A percentile compares a stretch with the other conserved stretches of the same genome.
These are phyloP conservation scores for Homarus gammarus DNA, from an alignment of 2,888 invertebrate species.

Conservation along the genomic window DNA sequence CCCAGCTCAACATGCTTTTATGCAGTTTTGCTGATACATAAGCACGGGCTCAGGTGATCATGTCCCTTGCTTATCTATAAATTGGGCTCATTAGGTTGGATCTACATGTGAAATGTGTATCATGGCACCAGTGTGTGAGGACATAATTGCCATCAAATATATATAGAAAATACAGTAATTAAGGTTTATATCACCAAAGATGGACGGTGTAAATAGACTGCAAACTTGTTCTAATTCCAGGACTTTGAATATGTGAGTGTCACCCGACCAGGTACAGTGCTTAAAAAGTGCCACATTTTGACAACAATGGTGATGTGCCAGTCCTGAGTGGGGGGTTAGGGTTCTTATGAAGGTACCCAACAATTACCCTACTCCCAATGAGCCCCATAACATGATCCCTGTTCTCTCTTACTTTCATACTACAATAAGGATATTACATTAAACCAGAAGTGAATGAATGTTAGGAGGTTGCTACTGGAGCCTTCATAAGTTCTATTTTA, in stretches of 20 bases:
- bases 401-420: slow-evolving; percentile 70
- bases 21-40: slow-evolving; percentile 53
- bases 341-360: slow-evolving; percentile 20
- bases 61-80: slow-evolving; percentile 64
- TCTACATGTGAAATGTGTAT: slow-evolving; percentile 39
- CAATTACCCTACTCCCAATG: slow-evolving; percentile 39
- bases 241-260: slow-evolving; percentile 44
- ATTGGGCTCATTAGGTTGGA: slow-evolving; percentile 51
- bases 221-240: slow-evolving; percentile 38
- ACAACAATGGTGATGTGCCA: slow-evolving; percentile 53
- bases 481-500: slow-evolving; percentile 13
- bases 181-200: slow-evolving; percentile 40
- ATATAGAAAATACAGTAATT: slow-evolving; percentile 37
- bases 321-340: slow-evolving; percentile 34
- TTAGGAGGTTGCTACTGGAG: slow-evolving; percentile 51
- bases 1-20: slow-evolving; percentile 39
- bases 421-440: slow-evolving; percentile 40
- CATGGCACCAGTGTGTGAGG: slow-evolving; percentile 56
- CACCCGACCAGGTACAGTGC: slow-evolving; percentile 23
- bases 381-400: slow-evolving; percentile 70
- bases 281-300: slow-evolving; percentile 38
- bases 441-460: slow-evolving; percentile 46
- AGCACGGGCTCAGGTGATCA: slow-evolving; percentile 68
- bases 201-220: slow-evolving; percentile 56
- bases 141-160: slow-evolving; percentile 25